phyloP scores from a whole-genome alignment of 2,797 vertebrate species.

The Neomorphus geoffroyi region DNA sequence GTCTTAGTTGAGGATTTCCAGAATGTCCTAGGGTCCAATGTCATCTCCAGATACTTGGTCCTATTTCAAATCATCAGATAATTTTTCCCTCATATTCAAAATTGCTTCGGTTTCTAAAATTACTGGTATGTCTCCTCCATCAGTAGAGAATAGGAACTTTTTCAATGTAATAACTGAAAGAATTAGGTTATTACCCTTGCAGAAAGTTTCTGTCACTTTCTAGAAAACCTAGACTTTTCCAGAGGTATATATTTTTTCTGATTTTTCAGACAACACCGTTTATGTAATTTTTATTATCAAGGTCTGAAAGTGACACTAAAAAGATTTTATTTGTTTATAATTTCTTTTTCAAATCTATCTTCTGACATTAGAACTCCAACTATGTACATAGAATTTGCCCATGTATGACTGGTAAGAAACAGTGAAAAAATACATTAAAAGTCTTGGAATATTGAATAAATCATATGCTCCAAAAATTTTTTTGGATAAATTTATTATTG shows the following conservation, averaged over 20 bases:
- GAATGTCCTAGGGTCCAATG: constrained; percentile 46
- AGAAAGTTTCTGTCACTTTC: background rate
- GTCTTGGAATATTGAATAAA: background rate
- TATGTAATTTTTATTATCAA: background rate
- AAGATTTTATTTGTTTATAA: background rate
- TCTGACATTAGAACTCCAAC: background rate
- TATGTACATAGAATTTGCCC: background rate
- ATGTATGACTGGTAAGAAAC: background rate
- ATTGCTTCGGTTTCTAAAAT: background rate
- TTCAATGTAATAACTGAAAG: background rate
- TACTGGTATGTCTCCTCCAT: background rate
- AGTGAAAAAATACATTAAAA: background rate
- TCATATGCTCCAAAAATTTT: no score
- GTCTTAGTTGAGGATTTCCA: constrained; percentile 26
- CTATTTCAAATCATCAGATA: constrained; percentile 31
- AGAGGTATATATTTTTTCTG: background rate
- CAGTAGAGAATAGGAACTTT: background rate
- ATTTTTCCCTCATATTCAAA: constrained; percentile 25
- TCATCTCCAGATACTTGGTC: constrained; percentile 31
- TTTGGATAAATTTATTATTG: no score
- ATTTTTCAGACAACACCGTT: background rate
- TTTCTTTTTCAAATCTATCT: background rate
- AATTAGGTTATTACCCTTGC: no score
- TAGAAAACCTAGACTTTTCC: background rate
- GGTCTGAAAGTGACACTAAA: background rate